Base-by-base conservation (phyloP, 2,113 vertebrate genomes). In the Colistium nudipinnis region DNA sequence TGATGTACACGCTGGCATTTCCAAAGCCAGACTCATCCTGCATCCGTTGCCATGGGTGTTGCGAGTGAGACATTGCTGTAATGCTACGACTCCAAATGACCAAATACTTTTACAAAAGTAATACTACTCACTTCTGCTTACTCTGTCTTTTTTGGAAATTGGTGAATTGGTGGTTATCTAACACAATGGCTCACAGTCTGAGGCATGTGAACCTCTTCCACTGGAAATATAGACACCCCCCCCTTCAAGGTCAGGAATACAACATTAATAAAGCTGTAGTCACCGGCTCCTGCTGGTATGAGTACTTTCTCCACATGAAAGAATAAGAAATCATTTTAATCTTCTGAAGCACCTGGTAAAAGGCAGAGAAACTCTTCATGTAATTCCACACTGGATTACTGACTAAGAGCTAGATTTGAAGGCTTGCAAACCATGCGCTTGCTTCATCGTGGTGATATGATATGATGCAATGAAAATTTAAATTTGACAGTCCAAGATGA, bases 1-100 rank as follows among this genome's bases (percentile, higher is more conserved):
- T 51, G 35, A 55, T 60, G 43, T 16, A n/a, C 52, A 60, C 6
- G 14, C 35, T 43, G 14, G 35, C 11, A 59, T 38, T 75, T 74
- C 70, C 6, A 57, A 63, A 76, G 33, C 19, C 35, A 48, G 44
- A 38, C 48, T 38, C 2, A 6, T 36, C 27, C 24, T n/a, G n/a
- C 16, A 80, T 76, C 25, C 55, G 43, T 25, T 10, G 25, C 24
- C 14, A 17, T 11, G 25, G 10, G 48, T 27, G 48, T 14, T 28
- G 25, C 25, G 25, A 51, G 48, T 36, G 3, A 36, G 6, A 10
- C 35, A 36, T 36, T 36, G 9, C 35, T 7, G 6, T 36, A 36
- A 36, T 33, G 31, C n/a, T n/a, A 9, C 31, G 9, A 33, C 9
- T 33, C 4, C 31, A 4, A 33, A 9, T 33, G 9, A 33, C 31